These are phyloP conservation scores for Synanthedon formicaeformis DNA, from an alignment of 2,888 invertebrate genomes.

Conservation along the genomic window DNA sequence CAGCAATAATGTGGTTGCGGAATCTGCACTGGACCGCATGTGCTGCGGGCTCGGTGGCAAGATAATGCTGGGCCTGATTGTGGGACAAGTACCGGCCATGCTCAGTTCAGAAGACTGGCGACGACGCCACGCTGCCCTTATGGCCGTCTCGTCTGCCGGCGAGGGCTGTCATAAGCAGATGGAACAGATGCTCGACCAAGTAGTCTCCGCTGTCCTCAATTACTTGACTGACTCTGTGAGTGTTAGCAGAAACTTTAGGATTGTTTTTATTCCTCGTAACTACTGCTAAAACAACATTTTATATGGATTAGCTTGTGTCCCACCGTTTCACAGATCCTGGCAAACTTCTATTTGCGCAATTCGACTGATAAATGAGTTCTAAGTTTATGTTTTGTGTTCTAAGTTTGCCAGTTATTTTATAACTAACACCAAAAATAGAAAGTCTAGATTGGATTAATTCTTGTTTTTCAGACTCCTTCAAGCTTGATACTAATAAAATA, in stretches of 20 bases:
- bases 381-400: too few species aligned
- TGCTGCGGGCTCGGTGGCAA: conserved; percentile 96
- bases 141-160: conserved; percentile 98
- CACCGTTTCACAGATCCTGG: too few species aligned
- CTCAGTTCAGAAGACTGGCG: conserved; percentile 86
- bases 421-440: too few species aligned
- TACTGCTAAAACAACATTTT: neutral
- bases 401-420: too few species aligned
- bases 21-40: conserved; percentile 95
- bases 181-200: conserved; percentile 93
- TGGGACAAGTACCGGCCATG: conserved; percentile 88
- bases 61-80: conserved; percentile 90
- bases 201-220: conserved; percentile 90
- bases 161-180: conserved; percentile 99
- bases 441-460: too few species aligned
- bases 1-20: conserved; percentile 94
- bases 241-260: conserved; percentile 9
- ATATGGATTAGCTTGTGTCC: neutral
- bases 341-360: too few species aligned
- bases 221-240: conserved; percentile 86
- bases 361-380: too few species aligned
- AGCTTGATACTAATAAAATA: too few species aligned
- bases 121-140: conserved; percentile 94
- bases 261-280: neutral
- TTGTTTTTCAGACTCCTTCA: too few species aligned